Conservation (phyloP, 1,140 invertebrate genomes). For the Formica selysi region DNA sequence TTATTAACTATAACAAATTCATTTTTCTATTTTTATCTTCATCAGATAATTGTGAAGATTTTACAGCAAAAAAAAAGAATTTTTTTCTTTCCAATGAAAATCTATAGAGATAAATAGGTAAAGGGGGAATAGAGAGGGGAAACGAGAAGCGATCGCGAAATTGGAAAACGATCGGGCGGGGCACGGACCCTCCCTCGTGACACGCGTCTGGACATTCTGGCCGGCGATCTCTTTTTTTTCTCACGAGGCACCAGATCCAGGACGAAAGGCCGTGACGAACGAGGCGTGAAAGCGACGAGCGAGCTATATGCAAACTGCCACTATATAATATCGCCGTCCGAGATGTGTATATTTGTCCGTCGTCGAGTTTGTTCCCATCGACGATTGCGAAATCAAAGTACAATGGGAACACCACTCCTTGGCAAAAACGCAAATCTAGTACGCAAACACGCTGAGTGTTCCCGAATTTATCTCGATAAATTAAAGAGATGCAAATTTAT, state of each 20-base stretch:
- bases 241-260: conserved; percentile 76
- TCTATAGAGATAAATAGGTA: neutral
- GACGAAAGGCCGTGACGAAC: conserved; percentile 79
- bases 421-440: neutral
- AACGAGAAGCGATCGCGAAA: conserved; percentile 49
- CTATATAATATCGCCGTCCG: conserved; percentile 32
- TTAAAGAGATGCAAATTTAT: neutral
- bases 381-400: conserved; percentile 27
- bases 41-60: conserved; percentile 6
- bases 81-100: neutral
- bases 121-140: neutral
- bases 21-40: conserved; percentile 19
- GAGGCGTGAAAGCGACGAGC: conserved; percentile 82
- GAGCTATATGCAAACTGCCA: conserved; percentile 82
- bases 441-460: neutral
- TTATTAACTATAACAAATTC: neutral
- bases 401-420: neutral
- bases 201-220: conserved; percentile 76
- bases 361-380: conserved; percentile 21
- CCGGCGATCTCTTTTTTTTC: conserved; percentile 80
- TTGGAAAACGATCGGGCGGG: conserved; percentile 58
- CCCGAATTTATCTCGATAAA: neutral
- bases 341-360: conserved; percentile 70
- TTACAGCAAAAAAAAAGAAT: neutral
- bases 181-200: conserved; percentile 46